These are phyloP conservation scores for Sebastes vulpes DNA, from an alignment of 2,797 vertebrate genomes.

Conservation along the genomic window DNA sequence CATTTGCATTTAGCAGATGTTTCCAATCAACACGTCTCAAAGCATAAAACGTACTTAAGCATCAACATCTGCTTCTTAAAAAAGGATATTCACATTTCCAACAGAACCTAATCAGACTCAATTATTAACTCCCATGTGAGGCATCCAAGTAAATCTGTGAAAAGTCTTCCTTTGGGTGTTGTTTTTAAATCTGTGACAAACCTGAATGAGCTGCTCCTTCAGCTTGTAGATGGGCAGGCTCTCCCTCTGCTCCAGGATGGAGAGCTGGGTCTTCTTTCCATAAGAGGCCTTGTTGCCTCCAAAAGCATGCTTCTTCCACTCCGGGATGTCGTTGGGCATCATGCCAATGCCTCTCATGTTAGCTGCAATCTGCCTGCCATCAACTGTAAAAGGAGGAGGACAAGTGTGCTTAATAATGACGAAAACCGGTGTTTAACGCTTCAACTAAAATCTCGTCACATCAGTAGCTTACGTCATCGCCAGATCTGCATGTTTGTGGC, in stretches of 20 bases:
- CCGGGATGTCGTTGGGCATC: conserved; percentile 99
- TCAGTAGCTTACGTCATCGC: neutral
- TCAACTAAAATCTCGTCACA: neutral
- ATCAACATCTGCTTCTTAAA: conserved; percentile 8
- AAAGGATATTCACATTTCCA: conserved; percentile 19
- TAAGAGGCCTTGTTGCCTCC: conserved; percentile 99
- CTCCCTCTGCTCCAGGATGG: conserved; percentile 97
- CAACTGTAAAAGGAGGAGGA: conserved; percentile 78
- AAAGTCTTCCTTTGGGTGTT: neutral
- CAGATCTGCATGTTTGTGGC: neutral
- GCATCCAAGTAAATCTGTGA: neutral
- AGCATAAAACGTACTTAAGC: neutral
- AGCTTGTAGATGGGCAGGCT: conserved; percentile 98
- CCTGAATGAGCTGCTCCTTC: conserved; percentile 98
- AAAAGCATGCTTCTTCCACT: conserved; percentile 99
- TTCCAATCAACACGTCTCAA: neutral
- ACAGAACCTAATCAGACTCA: neutral
- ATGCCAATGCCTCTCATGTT: conserved; percentile 99
- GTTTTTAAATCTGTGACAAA: conserved; percentile 36
- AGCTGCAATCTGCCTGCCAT: conserved; percentile 97
- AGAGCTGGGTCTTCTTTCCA: conserved; percentile 96
- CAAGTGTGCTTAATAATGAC: conserved; percentile 12
- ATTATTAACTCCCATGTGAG: neutral
- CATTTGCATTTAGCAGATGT: conserved; percentile 1
- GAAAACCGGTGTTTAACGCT: neutral